Evolutionary conservation across 2,113 vertebrate species (phyloP), one percentile per base, ranked within the genome.

Genomic region (Plotosus lineatus): DNA sequence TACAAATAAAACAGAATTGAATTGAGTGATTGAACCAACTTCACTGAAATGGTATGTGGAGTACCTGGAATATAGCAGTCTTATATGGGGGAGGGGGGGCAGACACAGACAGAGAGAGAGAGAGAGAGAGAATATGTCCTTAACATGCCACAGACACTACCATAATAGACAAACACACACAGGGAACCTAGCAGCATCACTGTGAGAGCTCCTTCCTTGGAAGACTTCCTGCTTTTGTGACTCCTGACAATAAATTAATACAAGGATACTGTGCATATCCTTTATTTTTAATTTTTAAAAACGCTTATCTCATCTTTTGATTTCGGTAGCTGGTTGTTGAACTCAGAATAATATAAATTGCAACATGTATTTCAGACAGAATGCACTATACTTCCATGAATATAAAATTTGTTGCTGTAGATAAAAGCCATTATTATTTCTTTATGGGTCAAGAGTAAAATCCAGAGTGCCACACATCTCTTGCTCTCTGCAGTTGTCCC

Each of bases 31-130:
- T n/a, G n/a, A n/a, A n/a, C 48, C 65, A 81, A 72, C 77, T 81
- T 63, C 77, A 42, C 66, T 42, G 74, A 51, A 31, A 60, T 44
- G 55, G 21, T 77, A 65, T 74, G 79, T 73, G 69, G 56, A 81
- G 56, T 38, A n/a, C 74, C 38, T 50, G 58, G 56, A 78, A 77
- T 9, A 50, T 40, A 26, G 44, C 40, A 69, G 40, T 50, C 46
- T 73, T n/a, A n/a, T n/a, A n/a, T n/a, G n/a, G n/a, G n/a, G n/a
- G n/a, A n/a, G n/a, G n/a, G n/a, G n/a, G n/a, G n/a, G n/a, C n/a
- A n/a, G n/a, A n/a, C n/a, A n/a, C n/a, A n/a, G n/a, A n/a, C n/a
- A n/a, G n/a, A n/a, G n/a, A n/a, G n/a, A n/a, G n/a, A n/a, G n/a
- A n/a, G n/a, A n/a, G n/a, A n/a, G n/a, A n/a, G n/a, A n/a, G n/a